Base-by-base conservation (phyloP, 2,113 vertebrate genomes). In the Sceloporus tristichus region DNA sequence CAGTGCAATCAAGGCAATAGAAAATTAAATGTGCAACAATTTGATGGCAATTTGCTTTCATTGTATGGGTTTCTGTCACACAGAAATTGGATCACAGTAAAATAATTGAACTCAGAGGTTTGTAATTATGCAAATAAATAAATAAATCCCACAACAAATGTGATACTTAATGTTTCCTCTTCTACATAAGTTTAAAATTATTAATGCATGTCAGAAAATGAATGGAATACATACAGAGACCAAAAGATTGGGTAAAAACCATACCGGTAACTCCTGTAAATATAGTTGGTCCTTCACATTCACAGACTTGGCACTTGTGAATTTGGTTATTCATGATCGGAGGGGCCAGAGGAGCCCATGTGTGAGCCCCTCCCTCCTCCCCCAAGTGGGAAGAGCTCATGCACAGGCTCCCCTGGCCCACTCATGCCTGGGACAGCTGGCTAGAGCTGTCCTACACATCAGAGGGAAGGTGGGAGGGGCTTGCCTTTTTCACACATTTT, bases 1-100 rank as follows among this genome's bases (percentile, higher is more conserved):
- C 71, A 87, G 56, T 23, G 25, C 75, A 66, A 87, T 87, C 74
- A 68, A 77, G 34, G 59, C 42, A 85, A 70, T 18, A 76, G 79
- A 48, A 80, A 53, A 88, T 82, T 82, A 66, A 76, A 77, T 66
- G 19, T 29, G 54, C 9, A 66, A 87, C 34, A 23, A 82, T 76
- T n/a, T 76, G 19, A 68, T 54, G 70, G 56, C 71, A 68, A 76
- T 83, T 82, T 88, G 73, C 40, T 34, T 76, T 65, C 59, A 87
- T 76, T 82, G 59, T 82, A 59, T 66, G 59, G 56, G 14, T 88
- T 87, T 81, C 54, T 81, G 38, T 81, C 70, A 74, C 14, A 73
- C 19, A 82, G 68, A 81, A 87, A 82, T n/a, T 42, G 53, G 70
- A 82, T 81, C 62, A 65, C 56, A 77, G 59, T 40, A 29, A 88